Evolutionary conservation across 1,140 invertebrate species (phyloP), one percentile per base, ranked within the genome.

Genomic region (Drosophila arizonae): DNA sequence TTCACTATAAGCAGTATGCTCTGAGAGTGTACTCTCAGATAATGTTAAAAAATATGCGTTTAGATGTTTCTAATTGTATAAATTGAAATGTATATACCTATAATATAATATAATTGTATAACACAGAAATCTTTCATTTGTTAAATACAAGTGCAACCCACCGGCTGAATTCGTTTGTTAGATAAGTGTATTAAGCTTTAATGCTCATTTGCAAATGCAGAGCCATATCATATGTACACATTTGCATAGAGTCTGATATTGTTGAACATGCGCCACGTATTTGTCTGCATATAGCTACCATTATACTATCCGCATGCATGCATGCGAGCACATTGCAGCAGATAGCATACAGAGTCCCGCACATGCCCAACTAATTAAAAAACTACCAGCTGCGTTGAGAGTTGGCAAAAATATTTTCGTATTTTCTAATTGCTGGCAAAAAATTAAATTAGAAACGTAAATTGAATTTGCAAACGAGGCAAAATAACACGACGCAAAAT

Each of bases 361-460:
- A 39, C 36, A 39, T 11, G 36, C 1, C 41, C 48, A 78, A 86
- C 82, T 86, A 86, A 86, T 86, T 86, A 86, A 74, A 82, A 87
- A 86, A 81, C 75, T 79, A 71, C 50, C 10, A 56, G 43, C 21
- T 57, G 45, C 64, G 43, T 10, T n/a, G 60, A 26, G 52, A 55
- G 84, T 72, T 58, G 65, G 84, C 79, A 65, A 87, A 87, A 82
- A 88, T 87, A 79, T 88, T 87, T 87, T 87, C 68, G 68, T 68
- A 81, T 79, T 87, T 86, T 86, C 72, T 67, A 71, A 78, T 76
- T 81, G 63, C 54, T 56, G 71, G 39, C 77, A 69, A 71, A 67
- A 82, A 82, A 79, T 68, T 52, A 79, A 87, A 87, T 87, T 87
- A 82, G 82, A 81, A 87, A 81, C 52, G 76, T 72, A 87, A 81